Evolutionary conservation across 2,888 invertebrate species (phyloP).

Genomic region (Hesperia comma): DNA sequence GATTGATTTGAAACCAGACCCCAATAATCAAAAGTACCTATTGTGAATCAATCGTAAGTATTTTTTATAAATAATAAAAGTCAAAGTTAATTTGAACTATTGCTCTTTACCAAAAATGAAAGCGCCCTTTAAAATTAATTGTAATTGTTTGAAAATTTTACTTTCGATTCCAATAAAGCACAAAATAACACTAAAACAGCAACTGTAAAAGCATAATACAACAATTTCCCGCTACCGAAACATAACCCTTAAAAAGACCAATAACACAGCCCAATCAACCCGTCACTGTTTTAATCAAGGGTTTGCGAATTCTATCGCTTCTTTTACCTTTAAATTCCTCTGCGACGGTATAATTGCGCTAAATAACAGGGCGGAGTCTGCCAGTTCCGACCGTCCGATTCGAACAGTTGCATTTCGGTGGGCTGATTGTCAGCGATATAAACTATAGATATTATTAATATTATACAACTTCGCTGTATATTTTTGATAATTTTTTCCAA

Average conservation of each 20-base stretch:
- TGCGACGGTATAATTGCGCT: conserved; percentile 77
- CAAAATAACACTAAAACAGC: not conserved
- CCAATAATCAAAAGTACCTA: too few relatives aligned
- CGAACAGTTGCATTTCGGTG: conserved; percentile 58
- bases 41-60: too few relatives aligned
- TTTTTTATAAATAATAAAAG: too few relatives aligned
- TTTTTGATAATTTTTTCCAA: not conserved
- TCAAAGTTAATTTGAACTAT: too few relatives aligned
- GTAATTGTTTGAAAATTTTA: too few relatives aligned
- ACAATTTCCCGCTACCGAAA: conserved; percentile 23
- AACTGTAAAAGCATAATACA: not conserved
- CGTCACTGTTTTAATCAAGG: conserved; percentile 81
- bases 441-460: conserved; percentile 12
- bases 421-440: conserved; percentile 35
- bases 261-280: conserved; percentile 66
- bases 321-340: conserved; percentile 71
- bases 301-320: conserved; percentile 73
- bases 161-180: not conserved
- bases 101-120: too few relatives aligned
- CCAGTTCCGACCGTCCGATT: conserved; percentile 39
- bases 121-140: too few relatives aligned
- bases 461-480: not conserved
- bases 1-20: too few relatives aligned
- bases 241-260: conserved; percentile 27
- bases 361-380: conserved; percentile 70